Evolutionary conservation across 2,888 invertebrate species (phyloP), one percentile per base, ranked within the genome.

Genomic region (Harpalus rubripes): DNA sequence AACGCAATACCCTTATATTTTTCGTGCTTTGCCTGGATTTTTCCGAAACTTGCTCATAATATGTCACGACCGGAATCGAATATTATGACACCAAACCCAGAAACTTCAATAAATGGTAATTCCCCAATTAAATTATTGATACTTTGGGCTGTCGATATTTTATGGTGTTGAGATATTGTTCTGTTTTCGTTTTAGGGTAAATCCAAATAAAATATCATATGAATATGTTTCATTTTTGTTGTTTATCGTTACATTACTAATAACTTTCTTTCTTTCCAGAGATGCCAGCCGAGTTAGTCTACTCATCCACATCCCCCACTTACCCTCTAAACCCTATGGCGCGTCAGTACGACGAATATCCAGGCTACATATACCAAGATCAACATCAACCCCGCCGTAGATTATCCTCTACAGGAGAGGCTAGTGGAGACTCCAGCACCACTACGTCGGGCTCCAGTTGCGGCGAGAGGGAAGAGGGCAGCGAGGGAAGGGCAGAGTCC

Each of bases 381-480:
- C 90, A 88, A 63, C 72, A 41, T 18, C 44, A 12, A 12, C 72
- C 44, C 8, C 91, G 93, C 87, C 91, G 93, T 87, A 91, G 93
- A 82, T 89, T 94, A 87, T 93, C 93, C 68, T 94, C 94, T n/a
- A 93, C 93, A 12, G 94, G 94, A 39, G 94, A 94, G 87, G 92
- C 92, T 78, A 91, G 91, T 87, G 91, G 90, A 22, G 91, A 91
- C 86, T 89, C 92, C 88, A 88, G 92, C 90, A 90, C 93, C 88
- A 88, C 91, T 86, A 91, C 92, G 10, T 91, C 92, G 16, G 91
- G 39, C 2, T 92, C 92, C 82, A 92, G 92, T 87, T 92, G 91
- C 88, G 90, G 91, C 0, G 90, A 87, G 85, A 91, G 91, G 15
- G 92, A 92, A 87, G 94, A 94, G 87, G 94, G 93, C 52, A 94